These are phyloP conservation scores for Stomorhina lunata DNA, from an alignment of 2,888 invertebrate species.

Conservation along the genomic window DNA sequence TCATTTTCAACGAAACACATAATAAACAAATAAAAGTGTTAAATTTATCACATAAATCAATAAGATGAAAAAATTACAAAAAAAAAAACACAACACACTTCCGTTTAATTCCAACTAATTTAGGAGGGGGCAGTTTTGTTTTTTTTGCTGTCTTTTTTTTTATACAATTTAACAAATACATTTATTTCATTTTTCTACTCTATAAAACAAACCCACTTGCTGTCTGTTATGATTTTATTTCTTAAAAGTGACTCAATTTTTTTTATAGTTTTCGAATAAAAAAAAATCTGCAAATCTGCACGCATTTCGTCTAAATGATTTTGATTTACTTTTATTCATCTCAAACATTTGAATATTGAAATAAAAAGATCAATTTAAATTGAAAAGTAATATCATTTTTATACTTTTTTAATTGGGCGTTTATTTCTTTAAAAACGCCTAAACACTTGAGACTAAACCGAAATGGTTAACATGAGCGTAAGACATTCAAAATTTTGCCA, in stretches of 20 bases:
- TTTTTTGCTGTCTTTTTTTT: slow-evolving; percentile 3
- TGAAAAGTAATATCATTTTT: slow-evolving; percentile 47
- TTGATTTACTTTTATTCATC: too few species aligned
- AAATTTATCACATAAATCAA: slow-evolving; percentile 55
- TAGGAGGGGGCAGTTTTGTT: slow-evolving; percentile 5
- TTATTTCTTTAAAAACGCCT: slow-evolving; percentile 54
- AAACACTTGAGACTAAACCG: slow-evolving; percentile 14
- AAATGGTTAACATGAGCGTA: background rate
- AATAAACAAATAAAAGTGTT: slow-evolving; percentile 51
- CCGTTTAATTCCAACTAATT: slow-evolving; percentile 47
- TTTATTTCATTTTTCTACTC: background rate
- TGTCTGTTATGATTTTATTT: background rate
- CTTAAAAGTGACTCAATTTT: background rate
- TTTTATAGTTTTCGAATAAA: too few species aligned
- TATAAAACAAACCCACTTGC: slow-evolving; percentile 33
- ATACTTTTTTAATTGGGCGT: slow-evolving; percentile 41
- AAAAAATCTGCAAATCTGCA: slow-evolving; percentile 13
- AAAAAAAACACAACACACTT: slow-evolving; percentile 36
- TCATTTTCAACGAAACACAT: background rate
- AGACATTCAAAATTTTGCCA: slow-evolving; percentile 9
- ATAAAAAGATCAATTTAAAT: slow-evolving; percentile 48
- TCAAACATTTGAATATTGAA: too few species aligned
- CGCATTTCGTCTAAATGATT: slow-evolving; percentile 38
- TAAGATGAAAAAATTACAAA: slow-evolving; percentile 43
- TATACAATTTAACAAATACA: slow-evolving; percentile 9